Base-by-base conservation (phyloP, 2,888 invertebrate species). In the Camponotus fellah region DNA sequence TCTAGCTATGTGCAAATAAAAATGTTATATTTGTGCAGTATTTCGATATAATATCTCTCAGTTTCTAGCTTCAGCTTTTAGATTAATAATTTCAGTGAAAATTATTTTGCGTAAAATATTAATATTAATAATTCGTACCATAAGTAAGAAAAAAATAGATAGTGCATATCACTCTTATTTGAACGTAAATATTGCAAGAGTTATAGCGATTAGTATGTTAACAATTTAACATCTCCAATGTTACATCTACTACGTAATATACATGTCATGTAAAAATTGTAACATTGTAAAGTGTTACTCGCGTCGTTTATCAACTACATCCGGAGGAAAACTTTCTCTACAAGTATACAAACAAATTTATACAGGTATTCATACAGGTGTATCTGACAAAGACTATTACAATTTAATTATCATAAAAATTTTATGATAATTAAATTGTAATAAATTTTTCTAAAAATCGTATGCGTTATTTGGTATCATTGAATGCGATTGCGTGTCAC, bases 241-340 rank as follows among this genome's bases (percentile, higher is more conserved):
- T 6, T 43, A 26, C 26, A 26, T 26, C 26, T 62, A 26, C 4
- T 43, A 21, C 72, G 71, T 89, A 89, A 90, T 83, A 80, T 66
- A 37, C 64, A 74, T 43, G 34, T 84, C 84, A 74, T 82, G 86
- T 88, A 89, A 89, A 84, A 86, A 84, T 88, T 89, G 88, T 90
- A 91, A 91, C 85, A 80, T 82, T 81, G 85, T 80, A 74, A 89
- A 92, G 92, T 89, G 89, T 91, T 87, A 87, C 85, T 88, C 88
- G 90, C 89, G 91, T 90, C 87, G 92, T 92, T 93, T 92, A 88
- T 84, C 69, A 75, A 84, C 83, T 85, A 88, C 87, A 84, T 84
- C 87, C 85, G 83, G 85, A 88, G 86, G 86, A 84, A 87, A 83
- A 91, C 88, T 90, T 91, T 90, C 86, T 60, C 83, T 56, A 26